Evolutionary conservation across 2,888 invertebrate genomes (phyloP).

Genomic region (Machimus rusticus): DNA sequence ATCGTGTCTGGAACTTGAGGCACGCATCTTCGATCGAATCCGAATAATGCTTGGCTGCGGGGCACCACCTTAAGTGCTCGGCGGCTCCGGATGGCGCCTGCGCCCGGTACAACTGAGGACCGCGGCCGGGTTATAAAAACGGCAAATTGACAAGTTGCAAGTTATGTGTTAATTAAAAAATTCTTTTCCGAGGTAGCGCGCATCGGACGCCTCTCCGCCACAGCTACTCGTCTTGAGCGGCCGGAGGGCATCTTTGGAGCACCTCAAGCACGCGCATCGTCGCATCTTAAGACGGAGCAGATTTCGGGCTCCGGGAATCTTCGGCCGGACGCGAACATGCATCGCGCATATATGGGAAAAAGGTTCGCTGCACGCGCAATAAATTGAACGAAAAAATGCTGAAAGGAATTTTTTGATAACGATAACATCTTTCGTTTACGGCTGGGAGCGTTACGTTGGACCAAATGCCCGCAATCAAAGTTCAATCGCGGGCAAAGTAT

Average conservation of each 20-base stretch:
- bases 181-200: conserved; percentile 21
- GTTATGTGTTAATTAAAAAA: conserved; percentile 48
- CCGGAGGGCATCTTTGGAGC: background rate
- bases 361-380: conserved; percentile 8
- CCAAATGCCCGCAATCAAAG: background rate
- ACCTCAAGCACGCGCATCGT: conserved; percentile 15
- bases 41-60: background rate
- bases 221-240: conserved; percentile 12
- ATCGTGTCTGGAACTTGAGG: background rate
- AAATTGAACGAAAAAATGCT: background rate
- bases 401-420: conserved; percentile 17
- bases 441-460: background rate
- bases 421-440: conserved; percentile 1
- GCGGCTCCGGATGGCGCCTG: conserved; percentile 2
- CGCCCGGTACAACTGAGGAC: background rate
- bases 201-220: background rate
- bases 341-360: background rate
- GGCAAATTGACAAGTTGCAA: conserved; percentile 40
- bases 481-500: background rate
- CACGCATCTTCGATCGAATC: background rate
- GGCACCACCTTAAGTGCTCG: background rate
- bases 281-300: background rate
- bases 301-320: conserved; percentile 2
- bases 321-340: background rate
- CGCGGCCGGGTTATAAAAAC: conserved; percentile 12